Base-by-base conservation (phyloP, 2,797 vertebrate genomes). In the Sebastiscus albofasciatus region DNA sequence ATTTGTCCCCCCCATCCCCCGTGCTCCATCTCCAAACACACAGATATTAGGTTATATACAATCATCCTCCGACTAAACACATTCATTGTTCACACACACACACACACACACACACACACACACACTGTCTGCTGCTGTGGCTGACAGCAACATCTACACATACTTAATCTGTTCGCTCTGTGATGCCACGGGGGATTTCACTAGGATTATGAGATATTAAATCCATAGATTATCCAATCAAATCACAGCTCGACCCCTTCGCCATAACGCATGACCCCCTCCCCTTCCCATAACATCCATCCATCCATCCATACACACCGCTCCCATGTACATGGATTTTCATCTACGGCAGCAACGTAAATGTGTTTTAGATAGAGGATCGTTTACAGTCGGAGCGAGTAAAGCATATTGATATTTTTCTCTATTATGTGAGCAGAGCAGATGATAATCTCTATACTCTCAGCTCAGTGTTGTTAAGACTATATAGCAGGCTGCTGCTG, bases 151-250 rank as follows among this genome's bases (percentile, higher is more conserved):
- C 87, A 89, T 87, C 88, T 77, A 90, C 89, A 82, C 84, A 77
- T 72, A 81, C 79, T 87, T 94, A 94, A 94, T 93, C 93, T 93
- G 87, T 80, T 75, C 70, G 54, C 85, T 86, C 91, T 86, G 80
- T 86, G 87, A 89, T 89, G 89, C 90, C 72, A 14, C 55, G 54
- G 84, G 89, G 93, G 93, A 92, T 95, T 96, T 94, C 39, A 36
- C 61, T 24, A 16, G 93, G 95, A 96, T 96, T 96, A 95, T 88
- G 81, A 90, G 91, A 95, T 95, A 96, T 95, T 96, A 95, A 96
- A 95, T 93, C 93, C 94, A 95, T 93, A 96, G 95, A 96, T 96
- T 94, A 96, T 96, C 92, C 93, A 95, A 95, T 95, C 93, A 94
- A 93, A 95, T 95, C 89, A 90, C 81, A 90, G 93, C 86, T 80